Evolutionary conservation across 1,140 invertebrate genomes (phyloP), one percentile per base, ranked within the genome.

Genomic region (Rhagoletis zephyria): DNA sequence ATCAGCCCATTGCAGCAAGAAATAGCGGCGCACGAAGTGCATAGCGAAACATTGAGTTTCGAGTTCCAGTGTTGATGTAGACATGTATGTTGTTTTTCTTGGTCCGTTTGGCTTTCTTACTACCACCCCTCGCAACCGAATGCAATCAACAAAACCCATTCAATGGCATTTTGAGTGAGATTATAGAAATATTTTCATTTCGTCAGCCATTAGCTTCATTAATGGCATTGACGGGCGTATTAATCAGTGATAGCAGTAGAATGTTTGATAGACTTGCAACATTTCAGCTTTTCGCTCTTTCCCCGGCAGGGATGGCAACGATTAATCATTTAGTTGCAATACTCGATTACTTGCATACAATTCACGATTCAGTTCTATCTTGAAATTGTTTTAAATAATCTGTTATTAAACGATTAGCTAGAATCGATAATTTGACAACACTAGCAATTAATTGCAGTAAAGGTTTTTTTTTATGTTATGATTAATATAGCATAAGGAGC

Each of bases 111-210:
- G 3, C 45, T 42, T 74, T n/a, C 14, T 14, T 30, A 30, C 30
- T 30, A 30, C 2, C 42, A 5, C 40, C 67, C 40, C 67, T 48
- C 67, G 14, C 42, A 74, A 2, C 40, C 42, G 14, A 45, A 10
- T 48, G 42, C 65, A 70, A 77, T 0, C 48, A 51, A 51, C 48
- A 14, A 40, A 5, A 59, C 16, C n/a, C n/a, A 56, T 56, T 81
- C 74, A 19, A 56, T 56, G 48, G 74, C 74, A 81, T 81, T 81
- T 81, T 16, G 12, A 30, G 16, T 51, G 48, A 81, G 56, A 81
- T 81, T 81, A 81, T 81, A 14, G 74, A 81, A 56, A 81, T 81
- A 81, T 81, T 81, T 81, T 81, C 9, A 81, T 81, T 51, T 81
- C 74, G 56, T 59, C 48, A 9, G 48, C 16, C 9, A 81, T 30